Percentiles rank a stretch among this genome's conserved stretches.
Conservation (phyloP, 2,888 invertebrate genomes). For the Himalopsyche japonica region DNA sequence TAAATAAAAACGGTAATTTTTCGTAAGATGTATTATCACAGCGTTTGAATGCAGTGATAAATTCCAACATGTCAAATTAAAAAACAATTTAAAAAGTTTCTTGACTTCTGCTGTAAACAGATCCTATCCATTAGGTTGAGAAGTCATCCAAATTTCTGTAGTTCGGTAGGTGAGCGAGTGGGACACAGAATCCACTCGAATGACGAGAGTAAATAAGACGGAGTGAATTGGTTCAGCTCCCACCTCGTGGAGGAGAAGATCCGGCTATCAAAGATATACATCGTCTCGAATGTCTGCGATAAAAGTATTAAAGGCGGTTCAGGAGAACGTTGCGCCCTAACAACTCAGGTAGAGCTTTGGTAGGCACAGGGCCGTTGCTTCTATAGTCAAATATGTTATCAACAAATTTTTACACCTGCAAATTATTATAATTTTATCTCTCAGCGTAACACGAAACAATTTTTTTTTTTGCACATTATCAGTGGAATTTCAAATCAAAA, state of each 20-base stretch:
- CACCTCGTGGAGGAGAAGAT: not conserved
- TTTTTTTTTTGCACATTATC: too few relatives aligned
- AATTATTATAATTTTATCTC: too few relatives aligned
- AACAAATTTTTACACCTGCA: too few relatives aligned
- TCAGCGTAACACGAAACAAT: too few relatives aligned
- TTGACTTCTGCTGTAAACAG: slow-evolving; percentile 16
- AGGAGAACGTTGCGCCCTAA: not conserved
- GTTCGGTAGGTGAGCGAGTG: not conserved
- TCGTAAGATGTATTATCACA: too few relatives aligned
- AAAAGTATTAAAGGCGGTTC: slow-evolving; percentile 34
- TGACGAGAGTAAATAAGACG: not conserved
- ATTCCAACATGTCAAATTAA: not conserved
- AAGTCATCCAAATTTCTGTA: slow-evolving; percentile 13
- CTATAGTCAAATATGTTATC: too few relatives aligned
- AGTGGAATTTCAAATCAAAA: too few relatives aligned
- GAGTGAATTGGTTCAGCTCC: not conserved
- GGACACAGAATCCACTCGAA: not conserved
- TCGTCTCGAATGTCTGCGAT: slow-evolving; percentile 37
- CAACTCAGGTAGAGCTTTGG: slow-evolving; percentile 12
- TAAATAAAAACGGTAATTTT: too few relatives aligned
- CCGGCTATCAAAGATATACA: slow-evolving; percentile 30
- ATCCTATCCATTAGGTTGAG: slow-evolving; percentile 28
- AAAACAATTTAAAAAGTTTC: not conserved
- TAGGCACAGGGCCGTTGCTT: slow-evolving; percentile 2
- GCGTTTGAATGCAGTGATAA: not conserved